phyloP scores from a whole-genome alignment of 2,113 vertebrate species.

The Dicentrarchus labrax region DNA sequence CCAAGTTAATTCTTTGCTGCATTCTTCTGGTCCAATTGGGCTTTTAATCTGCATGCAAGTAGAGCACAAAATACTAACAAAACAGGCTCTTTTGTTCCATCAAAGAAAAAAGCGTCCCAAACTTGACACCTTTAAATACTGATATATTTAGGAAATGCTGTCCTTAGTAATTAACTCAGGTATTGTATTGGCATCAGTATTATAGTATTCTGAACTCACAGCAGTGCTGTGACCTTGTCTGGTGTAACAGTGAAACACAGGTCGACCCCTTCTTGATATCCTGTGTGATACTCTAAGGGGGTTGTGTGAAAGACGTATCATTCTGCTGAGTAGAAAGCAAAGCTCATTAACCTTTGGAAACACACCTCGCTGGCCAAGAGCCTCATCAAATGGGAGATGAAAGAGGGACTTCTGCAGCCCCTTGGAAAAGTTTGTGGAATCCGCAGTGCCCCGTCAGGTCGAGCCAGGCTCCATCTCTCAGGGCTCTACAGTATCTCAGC shows the following conservation, averaged over 20 bases:
- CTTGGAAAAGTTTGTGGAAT: constrained; percentile 41
- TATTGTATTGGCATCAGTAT: not conserved
- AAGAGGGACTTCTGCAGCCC: constrained; percentile 29
- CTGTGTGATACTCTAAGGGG: constrained; percentile 19
- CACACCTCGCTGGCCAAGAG: constrained; percentile 40
- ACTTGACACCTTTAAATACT: not conserved
- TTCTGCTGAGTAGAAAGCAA: constrained; percentile 43
- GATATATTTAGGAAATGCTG: too few relatives aligned
- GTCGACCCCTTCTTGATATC: constrained; percentile 28
- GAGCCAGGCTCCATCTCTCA: constrained; percentile 50
- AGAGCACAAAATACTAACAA: not conserved
- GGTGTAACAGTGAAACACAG: not conserved
- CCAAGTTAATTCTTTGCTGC: not conserved
- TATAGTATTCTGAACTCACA: not conserved
- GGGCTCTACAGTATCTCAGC: constrained; percentile 50
- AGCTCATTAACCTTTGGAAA: constrained; percentile 67
- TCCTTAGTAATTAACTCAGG: not conserved
- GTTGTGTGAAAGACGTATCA: constrained; percentile 5
- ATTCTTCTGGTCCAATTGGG: not conserved
- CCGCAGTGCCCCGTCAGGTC: constrained; percentile 47
- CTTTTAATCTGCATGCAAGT: not conserved
- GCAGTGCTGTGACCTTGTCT: constrained; percentile 11
- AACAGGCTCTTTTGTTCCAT: not conserved
- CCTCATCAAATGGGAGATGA: constrained; percentile 67
- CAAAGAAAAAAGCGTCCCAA: not conserved